Conservation (phyloP, 2,888 invertebrate genomes). For the Blera fallax region DNA sequence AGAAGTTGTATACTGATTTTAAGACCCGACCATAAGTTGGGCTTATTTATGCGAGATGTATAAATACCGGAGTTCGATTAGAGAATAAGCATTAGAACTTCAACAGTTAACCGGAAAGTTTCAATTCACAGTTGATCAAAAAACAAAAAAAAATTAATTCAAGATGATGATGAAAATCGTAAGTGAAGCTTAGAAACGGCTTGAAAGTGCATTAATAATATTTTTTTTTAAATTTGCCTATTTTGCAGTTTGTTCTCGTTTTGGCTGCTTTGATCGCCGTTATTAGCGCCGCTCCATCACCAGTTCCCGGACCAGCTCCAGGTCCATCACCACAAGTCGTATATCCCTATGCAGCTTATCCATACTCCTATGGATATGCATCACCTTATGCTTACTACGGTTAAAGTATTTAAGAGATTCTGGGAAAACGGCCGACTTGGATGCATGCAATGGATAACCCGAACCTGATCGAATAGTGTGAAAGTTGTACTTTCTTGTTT, state of each 20-base stretch:
- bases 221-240: not conserved
- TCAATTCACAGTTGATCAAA: not conserved
- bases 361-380: slow-evolving; percentile 68
- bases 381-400: slow-evolving; percentile 76
- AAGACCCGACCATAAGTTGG: not conserved
- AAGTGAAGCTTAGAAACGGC: not conserved
- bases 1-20: slow-evolving; percentile 3
- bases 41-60: not conserved
- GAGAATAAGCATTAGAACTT: slow-evolving; percentile 33
- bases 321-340: slow-evolving; percentile 75
- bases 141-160: not conserved
- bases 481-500: not conserved
- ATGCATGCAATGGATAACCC: not conserved
- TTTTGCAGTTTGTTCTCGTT: slow-evolving; percentile 69
- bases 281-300: slow-evolving; percentile 73
- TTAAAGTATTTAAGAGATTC: slow-evolving; percentile 65
- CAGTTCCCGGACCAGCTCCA: slow-evolving; percentile 74
- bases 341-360: slow-evolving; percentile 72
- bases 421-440: slow-evolving; percentile 29
- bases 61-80: slow-evolving; percentile 26
- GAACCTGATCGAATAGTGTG: not conserved
- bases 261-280: slow-evolving; percentile 74
- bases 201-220: not conserved
- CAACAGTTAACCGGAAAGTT: slow-evolving; percentile 17
- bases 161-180: slow-evolving; percentile 53